These are phyloP conservation scores for Drosophila fungiperda DNA, from an alignment of 2,888 invertebrate genomes.

Conservation along the genomic window DNA sequence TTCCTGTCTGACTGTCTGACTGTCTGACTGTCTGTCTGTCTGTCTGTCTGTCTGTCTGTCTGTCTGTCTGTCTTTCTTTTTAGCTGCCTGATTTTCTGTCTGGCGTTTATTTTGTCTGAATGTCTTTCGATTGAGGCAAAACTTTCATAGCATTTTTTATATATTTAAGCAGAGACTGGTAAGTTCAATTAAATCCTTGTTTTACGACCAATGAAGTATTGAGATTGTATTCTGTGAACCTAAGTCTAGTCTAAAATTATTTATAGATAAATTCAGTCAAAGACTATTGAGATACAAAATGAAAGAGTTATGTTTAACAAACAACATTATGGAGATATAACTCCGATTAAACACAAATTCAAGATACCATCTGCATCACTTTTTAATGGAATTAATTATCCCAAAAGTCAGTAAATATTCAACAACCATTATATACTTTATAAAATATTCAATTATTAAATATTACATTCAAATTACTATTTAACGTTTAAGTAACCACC, in stretches of 20 bases:
- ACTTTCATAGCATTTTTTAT: slow-evolving; percentile 44
- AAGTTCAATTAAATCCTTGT: slow-evolving; percentile 30
- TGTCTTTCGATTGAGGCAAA: slow-evolving; percentile 66
- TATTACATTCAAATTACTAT: neutral
- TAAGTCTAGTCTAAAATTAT: neutral
- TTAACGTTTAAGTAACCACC: neutral
- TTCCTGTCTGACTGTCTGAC: neutral
- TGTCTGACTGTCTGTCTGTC: too few species aligned
- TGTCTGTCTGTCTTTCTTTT: slow-evolving; percentile 14
- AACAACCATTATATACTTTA: neutral
- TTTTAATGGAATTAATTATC: neutral
- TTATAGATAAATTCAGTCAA: neutral
- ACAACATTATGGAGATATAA: neutral
- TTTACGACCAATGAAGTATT: slow-evolving; percentile 11
- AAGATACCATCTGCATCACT: neutral
- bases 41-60: too few species aligned
- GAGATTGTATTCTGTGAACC: slow-evolving; percentile 3
- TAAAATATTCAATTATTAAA: too few species aligned
- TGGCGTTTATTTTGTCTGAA: slow-evolving; percentile 48
- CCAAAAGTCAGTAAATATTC: neutral
- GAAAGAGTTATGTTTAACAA: neutral
- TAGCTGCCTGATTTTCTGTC: slow-evolving; percentile 8
- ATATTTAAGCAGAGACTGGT: slow-evolving; percentile 18
- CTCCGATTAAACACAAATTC: neutral
- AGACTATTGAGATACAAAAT: neutral